phyloP scores from a whole-genome alignment of 2,113 vertebrate genomes.

The Hassar affinis region DNA sequence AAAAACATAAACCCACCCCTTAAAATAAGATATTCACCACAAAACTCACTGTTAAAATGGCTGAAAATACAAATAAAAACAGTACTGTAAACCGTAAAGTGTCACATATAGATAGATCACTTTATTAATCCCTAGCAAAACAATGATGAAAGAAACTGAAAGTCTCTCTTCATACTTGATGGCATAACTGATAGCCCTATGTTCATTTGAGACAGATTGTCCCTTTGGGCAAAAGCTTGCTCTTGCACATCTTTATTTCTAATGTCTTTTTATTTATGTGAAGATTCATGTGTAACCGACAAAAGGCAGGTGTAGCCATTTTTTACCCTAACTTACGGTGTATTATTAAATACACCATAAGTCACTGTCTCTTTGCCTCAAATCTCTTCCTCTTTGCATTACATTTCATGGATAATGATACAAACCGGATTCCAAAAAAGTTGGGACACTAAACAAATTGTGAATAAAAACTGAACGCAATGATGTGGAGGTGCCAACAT shows the following conservation, averaged over 20 bases:
- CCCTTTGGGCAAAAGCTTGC: background rate
- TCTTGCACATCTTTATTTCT: background rate
- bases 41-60: background rate
- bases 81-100: too few species aligned
- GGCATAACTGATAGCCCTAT: background rate
- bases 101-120: too few species aligned
- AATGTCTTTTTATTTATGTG: background rate
- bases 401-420: background rate
- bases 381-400: background rate
- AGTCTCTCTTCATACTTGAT: background rate
- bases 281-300: background rate
- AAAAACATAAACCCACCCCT: background rate
- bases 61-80: background rate
- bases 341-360: background rate
- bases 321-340: background rate
- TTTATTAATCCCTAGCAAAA: too few species aligned
- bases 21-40: background rate
- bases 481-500: too few species aligned
- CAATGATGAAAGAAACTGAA: background rate
- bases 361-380: too few species aligned
- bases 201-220: background rate
- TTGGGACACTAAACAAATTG: too few species aligned
- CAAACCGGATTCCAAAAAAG: too few species aligned
- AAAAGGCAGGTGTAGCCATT: background rate
- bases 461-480: too few species aligned